Evolutionary conservation across 2,888 invertebrate species (phyloP), one percentile per base, ranked within the genome.

Genomic region (Sphaerophoria taeniata): DNA sequence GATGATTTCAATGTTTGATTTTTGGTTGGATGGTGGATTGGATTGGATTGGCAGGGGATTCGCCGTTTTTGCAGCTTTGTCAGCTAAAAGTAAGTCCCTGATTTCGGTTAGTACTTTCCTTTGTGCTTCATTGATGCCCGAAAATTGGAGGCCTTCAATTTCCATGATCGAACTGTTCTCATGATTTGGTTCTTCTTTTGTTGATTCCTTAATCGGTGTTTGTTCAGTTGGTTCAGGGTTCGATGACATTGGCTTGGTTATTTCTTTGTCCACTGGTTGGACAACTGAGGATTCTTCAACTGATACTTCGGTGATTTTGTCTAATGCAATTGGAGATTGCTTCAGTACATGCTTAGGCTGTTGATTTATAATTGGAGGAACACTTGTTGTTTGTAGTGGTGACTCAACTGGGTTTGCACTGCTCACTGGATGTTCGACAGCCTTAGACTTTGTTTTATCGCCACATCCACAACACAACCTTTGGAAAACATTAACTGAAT

Each of bases 381-480:
- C n/a, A 24, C 24, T 24, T 24, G 24, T 24, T 43, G 12, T 24
- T 4, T 58, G 11, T 12, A 24, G 1, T 33, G 6, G 2, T 36
- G 39, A 2, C 6, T 24, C 51, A 31, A 6, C 7, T 4, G 11
- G 7, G 4, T 12, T 1, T 12, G 24, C 24, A 39, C 6, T 39
- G 6, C 9, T 9, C 3, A 9, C 9, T 43, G 3, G 6, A 43
- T 14, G 31, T 16, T 34, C 43, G 11, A 12, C 39, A 11, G 39
- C 0, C 12, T 70, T 70, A 0, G 9, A 7, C 16, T 56, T 53
- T 14, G 24, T 43, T 0, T 39, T 14, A 14, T 36, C 55, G 0
- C 31, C 69, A 24, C 43, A 74, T 58, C 55, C 45, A 16, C 82
- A 67, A 36, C 72, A 60, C 9, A 76, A 49, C 24, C 81, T 72